Evolutionary conservation across 2,113 vertebrate species (phyloP), one percentile per base, ranked within the genome.

Genomic region (Tupaia tana): DNA sequence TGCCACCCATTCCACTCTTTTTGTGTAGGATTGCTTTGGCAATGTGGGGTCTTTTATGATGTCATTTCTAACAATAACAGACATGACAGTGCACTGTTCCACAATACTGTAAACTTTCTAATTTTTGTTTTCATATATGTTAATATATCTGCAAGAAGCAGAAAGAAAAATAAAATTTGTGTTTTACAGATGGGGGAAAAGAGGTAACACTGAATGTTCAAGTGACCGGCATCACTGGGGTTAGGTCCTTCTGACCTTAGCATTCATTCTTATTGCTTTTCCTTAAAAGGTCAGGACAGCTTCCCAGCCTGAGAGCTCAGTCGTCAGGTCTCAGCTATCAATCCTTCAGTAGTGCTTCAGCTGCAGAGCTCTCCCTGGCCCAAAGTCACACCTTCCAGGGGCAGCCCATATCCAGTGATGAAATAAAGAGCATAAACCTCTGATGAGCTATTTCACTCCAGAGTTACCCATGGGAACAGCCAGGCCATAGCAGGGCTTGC

Each of bases 401-500:
- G 18, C 43, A 34, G n/a, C 59, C 13, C 16, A 58, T 9, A 25
- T 15, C 7, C n/a, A 22, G 2, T 5, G 24, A 29, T 10, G 15
- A 75, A 64, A 5, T 15, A 20, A 61, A 64, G 54, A 10, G 7
- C 25, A 9, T 19, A 81, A 18, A 24, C 34, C 61, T 56, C 75
- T 9, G 1, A 16, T 10, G 43, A 34, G 58, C 43, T 25, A 7
- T 34, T 43, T 85, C 64, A 25, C 52, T 20, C 19, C 66, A 34
- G 22, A 52, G 54, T 16, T 20, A 20, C 29, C 86, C 0, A 0
- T 5, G 34, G 91, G 29, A 43, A 67, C 70, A 73, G 9, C 59
- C 10, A 19, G 2, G 29, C 11, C 34, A 22, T 6, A 10, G 3
- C 16, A 0, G 3, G 16, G 34, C 16, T 13, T 22, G 14, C 27